Percentiles rank a stretch among this genome's conserved stretches.
These are phyloP conservation scores for Microcaecilia unicolor DNA, from an alignment of 2,797 vertebrate species.

Conservation along the genomic window DNA sequence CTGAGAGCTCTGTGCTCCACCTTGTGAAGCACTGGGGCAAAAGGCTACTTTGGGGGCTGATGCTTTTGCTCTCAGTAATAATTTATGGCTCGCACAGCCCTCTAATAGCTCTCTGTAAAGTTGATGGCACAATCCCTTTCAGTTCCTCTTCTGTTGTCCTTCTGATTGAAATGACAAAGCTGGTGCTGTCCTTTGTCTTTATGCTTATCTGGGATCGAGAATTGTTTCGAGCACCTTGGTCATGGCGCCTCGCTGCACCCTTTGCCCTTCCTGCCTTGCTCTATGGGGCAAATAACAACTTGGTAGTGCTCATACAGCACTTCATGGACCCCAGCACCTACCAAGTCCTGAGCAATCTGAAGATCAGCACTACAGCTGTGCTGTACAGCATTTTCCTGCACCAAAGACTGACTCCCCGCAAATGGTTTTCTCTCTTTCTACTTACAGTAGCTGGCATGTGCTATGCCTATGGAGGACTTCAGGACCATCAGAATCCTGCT, in stretches of 20 bases:
- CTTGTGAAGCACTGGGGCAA: slow-evolving; percentile 6
- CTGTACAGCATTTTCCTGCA: slow-evolving; percentile 74
- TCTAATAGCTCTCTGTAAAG: slow-evolving; percentile 73
- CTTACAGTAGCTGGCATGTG: slow-evolving; percentile 67
- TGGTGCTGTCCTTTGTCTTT: slow-evolving; percentile 61
- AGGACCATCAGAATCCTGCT: slow-evolving; percentile 4
- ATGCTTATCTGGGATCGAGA: slow-evolving; percentile 37
- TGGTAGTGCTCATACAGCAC: slow-evolving; percentile 85
- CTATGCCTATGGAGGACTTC: slow-evolving; percentile 73
- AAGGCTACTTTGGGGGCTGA: slow-evolving; percentile 58
- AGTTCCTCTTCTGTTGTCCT: slow-evolving; percentile 74
- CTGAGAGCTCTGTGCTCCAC: neutral
- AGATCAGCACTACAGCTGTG: slow-evolving; percentile 79
- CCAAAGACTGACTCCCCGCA: slow-evolving; percentile 51
- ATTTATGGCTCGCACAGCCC: slow-evolving; percentile 88
- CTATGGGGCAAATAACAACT: slow-evolving; percentile 88
- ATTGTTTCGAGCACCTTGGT: neutral
- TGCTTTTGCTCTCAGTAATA: slow-evolving; percentile 67
- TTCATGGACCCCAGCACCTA: slow-evolving; percentile 94
- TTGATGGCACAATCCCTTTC: slow-evolving; percentile 72
- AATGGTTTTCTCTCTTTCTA: slow-evolving; percentile 71
- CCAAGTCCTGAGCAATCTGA: slow-evolving; percentile 87
- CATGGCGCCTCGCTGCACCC: slow-evolving; percentile 48
- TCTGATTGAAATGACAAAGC: slow-evolving; percentile 75
- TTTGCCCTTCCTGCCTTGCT: slow-evolving; percentile 79